Evolutionary conservation across 2,888 invertebrate genomes (phyloP).

Genomic region (Anarsia innoxiella): DNA sequence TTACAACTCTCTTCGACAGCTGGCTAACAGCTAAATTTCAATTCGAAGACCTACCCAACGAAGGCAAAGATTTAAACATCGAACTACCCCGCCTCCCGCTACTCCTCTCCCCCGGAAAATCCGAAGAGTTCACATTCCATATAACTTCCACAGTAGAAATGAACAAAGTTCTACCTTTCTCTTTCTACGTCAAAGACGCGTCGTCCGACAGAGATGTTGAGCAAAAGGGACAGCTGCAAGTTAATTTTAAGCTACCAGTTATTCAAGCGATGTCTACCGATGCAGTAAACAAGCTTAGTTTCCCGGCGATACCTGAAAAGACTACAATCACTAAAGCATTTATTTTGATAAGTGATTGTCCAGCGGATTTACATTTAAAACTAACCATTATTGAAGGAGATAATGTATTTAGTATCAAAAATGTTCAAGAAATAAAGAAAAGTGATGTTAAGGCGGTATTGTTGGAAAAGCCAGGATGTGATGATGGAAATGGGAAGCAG

Average conservation of each 20-base stretch:
- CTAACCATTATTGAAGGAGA: conserved; percentile 45
- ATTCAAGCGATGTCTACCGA: conserved; percentile 57
- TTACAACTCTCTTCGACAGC: conserved; percentile 49
- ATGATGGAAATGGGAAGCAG: conserved; percentile 36
- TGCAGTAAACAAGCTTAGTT: conserved; percentile 49
- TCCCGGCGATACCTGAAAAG: conserved; percentile 45
- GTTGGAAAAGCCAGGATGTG: conserved; percentile 36
- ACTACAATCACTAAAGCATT: conserved; percentile 39
- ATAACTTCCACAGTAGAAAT: conserved; percentile 52
- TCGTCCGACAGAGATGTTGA: conserved; percentile 44
- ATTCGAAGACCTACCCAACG: conserved; percentile 37
- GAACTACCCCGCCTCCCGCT: conserved; percentile 55
- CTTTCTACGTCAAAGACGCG: conserved; percentile 46
- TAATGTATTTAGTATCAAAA: conserved; percentile 46
- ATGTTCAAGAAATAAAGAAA: conserved; percentile 56
- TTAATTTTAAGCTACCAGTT: conserved; percentile 50
- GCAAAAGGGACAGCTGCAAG: conserved; percentile 37
- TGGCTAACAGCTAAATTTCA: conserved; percentile 57
- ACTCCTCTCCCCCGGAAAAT: conserved; percentile 49
- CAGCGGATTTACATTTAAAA: conserved; percentile 49
- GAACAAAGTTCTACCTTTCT: conserved; percentile 36
- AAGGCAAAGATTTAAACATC: conserved; percentile 38
- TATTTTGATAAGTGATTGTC: conserved; percentile 55
- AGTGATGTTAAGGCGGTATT: conserved; percentile 52
- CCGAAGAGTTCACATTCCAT: conserved; percentile 44